Evolutionary conservation across 2,113 vertebrate genomes (phyloP).

Genomic region (Dasyornis broadbenti): DNA sequence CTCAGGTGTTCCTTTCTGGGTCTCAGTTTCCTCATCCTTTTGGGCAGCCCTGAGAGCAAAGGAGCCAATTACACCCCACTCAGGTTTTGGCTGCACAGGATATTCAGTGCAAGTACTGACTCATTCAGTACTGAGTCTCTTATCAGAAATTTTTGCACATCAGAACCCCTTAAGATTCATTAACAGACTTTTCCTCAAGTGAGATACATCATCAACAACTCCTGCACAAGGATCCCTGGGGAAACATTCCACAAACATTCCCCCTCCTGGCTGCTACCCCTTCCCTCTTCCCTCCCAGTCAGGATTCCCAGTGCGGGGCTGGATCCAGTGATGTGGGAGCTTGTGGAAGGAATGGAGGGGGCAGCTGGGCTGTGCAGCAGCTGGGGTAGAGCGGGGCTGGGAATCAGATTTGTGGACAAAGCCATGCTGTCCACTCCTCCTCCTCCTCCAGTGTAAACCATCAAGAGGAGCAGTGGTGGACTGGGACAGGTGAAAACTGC

Average conservation of each 20-base stretch:
- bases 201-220: fast-evolving
- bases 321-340: neutral
- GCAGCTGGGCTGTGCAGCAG: neutral
- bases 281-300: neutral
- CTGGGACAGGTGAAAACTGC: neutral
- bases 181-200: neutral
- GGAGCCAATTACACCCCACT: neutral
- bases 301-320: neutral
- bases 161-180: neutral
- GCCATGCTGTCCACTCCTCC: fast-evolving
- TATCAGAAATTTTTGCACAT: neutral
- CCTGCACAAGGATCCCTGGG: neutral
- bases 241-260: neutral
- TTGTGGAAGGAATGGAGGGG: neutral
- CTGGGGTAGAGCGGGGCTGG: neutral
- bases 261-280: neutral
- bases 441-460: neutral
- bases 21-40: neutral
- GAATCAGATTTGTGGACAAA: neutral
- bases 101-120: neutral
- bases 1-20: neutral
- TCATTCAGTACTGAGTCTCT: neutral
- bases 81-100: neutral
- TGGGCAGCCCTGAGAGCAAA: neutral
- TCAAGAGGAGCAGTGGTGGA: neutral